A percentile compares a stretch with the other conserved stretches of the same genome.
Conservation (phyloP, 2,113 vertebrate species). For the Phasianus colchicus region DNA sequence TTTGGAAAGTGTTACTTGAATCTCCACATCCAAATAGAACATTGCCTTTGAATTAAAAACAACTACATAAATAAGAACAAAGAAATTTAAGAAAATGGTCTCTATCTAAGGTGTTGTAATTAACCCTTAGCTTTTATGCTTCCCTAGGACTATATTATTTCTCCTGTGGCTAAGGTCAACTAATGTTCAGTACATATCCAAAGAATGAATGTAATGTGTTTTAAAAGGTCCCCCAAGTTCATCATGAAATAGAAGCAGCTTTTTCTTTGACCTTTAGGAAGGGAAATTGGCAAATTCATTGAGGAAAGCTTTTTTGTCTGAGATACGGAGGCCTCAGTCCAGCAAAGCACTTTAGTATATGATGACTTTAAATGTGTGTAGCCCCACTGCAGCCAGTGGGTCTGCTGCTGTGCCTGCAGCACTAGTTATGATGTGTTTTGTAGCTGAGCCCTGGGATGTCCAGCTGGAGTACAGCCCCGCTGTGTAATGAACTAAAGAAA, state of each 20-base stretch:
- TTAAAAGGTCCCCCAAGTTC: slow-evolving; percentile 45
- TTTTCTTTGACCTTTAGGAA: slow-evolving; percentile 71
- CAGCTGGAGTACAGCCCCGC: not conserved
- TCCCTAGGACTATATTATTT: not conserved
- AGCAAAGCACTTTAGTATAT: not conserved
- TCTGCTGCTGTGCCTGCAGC: not conserved
- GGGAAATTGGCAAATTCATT: slow-evolving; percentile 29
- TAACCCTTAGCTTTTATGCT: not conserved
- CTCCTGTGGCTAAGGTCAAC: not conserved
- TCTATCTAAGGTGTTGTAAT: not conserved
- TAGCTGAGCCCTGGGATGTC: not conserved
- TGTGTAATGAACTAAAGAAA: not conserved
- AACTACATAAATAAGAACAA: slow-evolving; percentile 68
- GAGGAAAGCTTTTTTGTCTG: slow-evolving; percentile 46
- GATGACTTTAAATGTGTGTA: not conserved
- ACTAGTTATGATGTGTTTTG: not conserved
- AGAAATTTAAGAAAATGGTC: not conserved
- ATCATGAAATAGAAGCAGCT: slow-evolving; percentile 42
- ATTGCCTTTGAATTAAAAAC: slow-evolving; percentile 46
- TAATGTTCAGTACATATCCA: not conserved
- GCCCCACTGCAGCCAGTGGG: not conserved
- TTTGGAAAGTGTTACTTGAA: slow-evolving; percentile 75
- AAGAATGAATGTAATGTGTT: slow-evolving; percentile 47
- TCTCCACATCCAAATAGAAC: slow-evolving; percentile 57
- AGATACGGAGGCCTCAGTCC: not conserved